Conservation (phyloP, 2,888 invertebrate species). For the Cistogaster globosa region DNA sequence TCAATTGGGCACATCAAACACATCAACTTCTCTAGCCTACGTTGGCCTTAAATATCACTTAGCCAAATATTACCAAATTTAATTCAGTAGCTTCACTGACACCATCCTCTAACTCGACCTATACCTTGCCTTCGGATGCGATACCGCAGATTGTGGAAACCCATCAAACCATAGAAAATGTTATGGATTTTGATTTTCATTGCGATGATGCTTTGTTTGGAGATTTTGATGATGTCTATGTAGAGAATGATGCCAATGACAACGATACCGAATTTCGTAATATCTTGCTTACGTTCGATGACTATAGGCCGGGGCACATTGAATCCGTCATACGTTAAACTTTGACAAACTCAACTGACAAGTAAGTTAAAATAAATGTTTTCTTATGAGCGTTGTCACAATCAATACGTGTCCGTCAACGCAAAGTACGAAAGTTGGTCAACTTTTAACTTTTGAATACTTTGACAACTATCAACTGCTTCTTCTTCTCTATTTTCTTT, state of each 20-base stretch:
- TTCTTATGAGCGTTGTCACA: too few relatives aligned
- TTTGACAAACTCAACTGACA: too few relatives aligned
- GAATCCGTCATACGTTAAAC: too few relatives aligned
- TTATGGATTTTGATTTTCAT: conserved; percentile 79
- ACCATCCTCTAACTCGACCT: conserved; percentile 75
- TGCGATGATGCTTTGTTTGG: conserved; percentile 77
- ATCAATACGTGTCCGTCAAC: too few relatives aligned
- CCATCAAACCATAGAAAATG: conserved; percentile 79
- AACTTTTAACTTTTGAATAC: too few relatives aligned
- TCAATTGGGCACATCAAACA: background rate
- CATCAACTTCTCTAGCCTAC: conserved; percentile 14
- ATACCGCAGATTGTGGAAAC: conserved; percentile 79
- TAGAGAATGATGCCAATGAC: conserved; percentile 77
- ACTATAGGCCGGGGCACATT: too few relatives aligned
- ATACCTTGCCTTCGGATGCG: conserved; percentile 77
- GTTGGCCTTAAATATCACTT: conserved; percentile 51
- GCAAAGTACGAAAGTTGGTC: too few relatives aligned
- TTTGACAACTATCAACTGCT: too few relatives aligned
- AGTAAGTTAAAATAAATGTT: too few relatives aligned
- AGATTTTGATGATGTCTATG: conserved; percentile 79
- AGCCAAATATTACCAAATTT: conserved; percentile 4
- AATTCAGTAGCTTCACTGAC: conserved; percentile 71
- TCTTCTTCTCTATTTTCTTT: too few relatives aligned
- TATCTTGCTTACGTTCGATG: conserved; percentile 61
- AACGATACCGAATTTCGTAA: conserved; percentile 62